Evolutionary conservation across 2,888 invertebrate genomes (phyloP), one percentile per base, ranked within the genome.

Genomic region (Subacronicta megacephala): DNA sequence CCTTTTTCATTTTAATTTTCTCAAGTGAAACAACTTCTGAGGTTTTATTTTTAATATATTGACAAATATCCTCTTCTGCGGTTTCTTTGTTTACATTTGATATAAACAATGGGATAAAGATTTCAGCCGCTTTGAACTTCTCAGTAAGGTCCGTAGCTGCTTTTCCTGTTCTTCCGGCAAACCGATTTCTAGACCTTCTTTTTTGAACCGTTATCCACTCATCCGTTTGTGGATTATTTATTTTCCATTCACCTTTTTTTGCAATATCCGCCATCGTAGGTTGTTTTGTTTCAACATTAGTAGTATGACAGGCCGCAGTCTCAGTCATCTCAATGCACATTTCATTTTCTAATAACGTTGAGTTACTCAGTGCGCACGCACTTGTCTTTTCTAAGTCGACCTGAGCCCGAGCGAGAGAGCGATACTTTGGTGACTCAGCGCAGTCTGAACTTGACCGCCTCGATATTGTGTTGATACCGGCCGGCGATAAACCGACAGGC

Each of bases 321-420:
- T 47, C 38, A n/a, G 23, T 2, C n/a, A 31, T 38, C 17, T 26
- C 13, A 4, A 26, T n/a, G 46, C 37, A 37, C 1, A 46, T 2
- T 7, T 36, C 13, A 3, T 23, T 41, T 23, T 47, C 47, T 10
- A 47, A 29, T 1, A 47, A 2, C 0, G 38, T 47, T 9, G 47
- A 47, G 37, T 47, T 38, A 17, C 29, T 37, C 17, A 9, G 47
- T 29, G 47, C 10, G 4, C n/a, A 2, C n/a, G 47, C 47, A 47
- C 10, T 26, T 7, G 18, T 4, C 17, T n/a, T 47, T 5, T 10
- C 16, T 9, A 3, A 13, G 2, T 37, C 26, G 0, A 16, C n/a
- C 9, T 29, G 38, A 4, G 38, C 3, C 13, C 9, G 7, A 29
- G 38, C 7, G 47, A 47, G 47, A 38, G 37, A 29, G 38, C 47